Evolutionary conservation across 2,888 invertebrate species (phyloP), one percentile per base, ranked within the genome.

Genomic region (Plebejus melissa): DNA sequence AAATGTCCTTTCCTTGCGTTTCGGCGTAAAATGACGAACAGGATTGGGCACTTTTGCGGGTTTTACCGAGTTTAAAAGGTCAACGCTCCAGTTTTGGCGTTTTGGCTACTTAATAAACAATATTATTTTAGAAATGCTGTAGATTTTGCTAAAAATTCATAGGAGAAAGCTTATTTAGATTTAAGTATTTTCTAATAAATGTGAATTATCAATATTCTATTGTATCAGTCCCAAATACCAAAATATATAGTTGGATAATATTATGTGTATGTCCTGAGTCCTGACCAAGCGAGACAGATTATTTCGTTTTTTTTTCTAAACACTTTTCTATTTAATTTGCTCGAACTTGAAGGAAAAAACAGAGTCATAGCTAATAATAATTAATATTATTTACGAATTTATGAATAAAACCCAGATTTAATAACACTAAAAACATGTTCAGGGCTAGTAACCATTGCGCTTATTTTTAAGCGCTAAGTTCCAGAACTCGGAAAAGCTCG

Each of bases 1-100:
- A 9, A 60, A 9, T 7, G 9, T 13, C 32, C 4, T 65, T 32
- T 36, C 16, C 50, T 54, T 60, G 9, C 22, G 5, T 16, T 65
- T 65, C 65, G 32, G 4, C 32, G 28, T 28, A 65, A 65, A 13
- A 65, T 65, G 32, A 65, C 32, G 32, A 65, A 32, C 65, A 4
- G 11, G 65, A 65, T 65, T 65, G 65, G 32, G 13, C 32, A 65
- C 65, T 65, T 32, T 16, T 32, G 65, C 65, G 65, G 65, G 32
- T 65, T 65, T 65, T 32, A 65, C 65, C 65, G 16, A 65, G 32
- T 36, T 65, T 65, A 13, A 65, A 65, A 65, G 65, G 32, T 65
- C 65, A 16, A 32, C 32, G 65, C 11, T 32, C 32, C 65, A 13
- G 13, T 65, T 32, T 32, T 4, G 32, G 13, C 1, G 32, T 65